These are phyloP conservation scores for Pelodytes ibericus DNA, from an alignment of 2,797 vertebrate species.

Conservation along the genomic window DNA sequence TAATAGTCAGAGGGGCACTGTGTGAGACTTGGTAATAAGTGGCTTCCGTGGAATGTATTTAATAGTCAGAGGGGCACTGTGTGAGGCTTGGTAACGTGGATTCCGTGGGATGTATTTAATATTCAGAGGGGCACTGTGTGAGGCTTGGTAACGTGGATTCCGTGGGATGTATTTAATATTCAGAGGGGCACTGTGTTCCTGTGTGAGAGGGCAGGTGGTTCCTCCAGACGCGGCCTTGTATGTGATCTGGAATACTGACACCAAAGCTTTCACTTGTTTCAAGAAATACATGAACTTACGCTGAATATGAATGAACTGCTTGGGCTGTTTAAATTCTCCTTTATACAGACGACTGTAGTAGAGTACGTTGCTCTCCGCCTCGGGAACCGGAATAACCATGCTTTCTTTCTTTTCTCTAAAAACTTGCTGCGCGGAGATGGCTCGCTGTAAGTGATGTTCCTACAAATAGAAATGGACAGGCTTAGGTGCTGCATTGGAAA, in stretches of 20 bases:
- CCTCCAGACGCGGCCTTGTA: conserved; percentile 30
- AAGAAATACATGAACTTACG: conserved; percentile 76
- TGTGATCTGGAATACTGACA: conserved; percentile 39
- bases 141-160: no score
- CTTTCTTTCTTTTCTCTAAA: conserved; percentile 93
- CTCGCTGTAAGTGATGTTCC: conserved; percentile 94
- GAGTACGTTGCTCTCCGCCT: conserved; percentile 88
- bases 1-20: no score
- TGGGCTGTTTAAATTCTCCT: conserved; percentile 88
- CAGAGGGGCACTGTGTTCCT: no score
- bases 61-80: no score
- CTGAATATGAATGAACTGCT: conserved; percentile 94
- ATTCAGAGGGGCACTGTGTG: no score
- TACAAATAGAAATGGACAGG: conserved; percentile 63
- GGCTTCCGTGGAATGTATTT: no score
- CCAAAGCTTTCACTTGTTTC: neutral
- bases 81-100: no score
- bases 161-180: no score
- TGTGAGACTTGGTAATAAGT: no score
- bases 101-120: no score
- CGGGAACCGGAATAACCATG: conserved; percentile 94
- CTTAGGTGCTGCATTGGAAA: neutral
- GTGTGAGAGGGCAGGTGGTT: conserved; percentile 38
- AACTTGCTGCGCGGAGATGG: conserved; percentile 91
- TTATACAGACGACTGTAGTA: conserved; percentile 92